Percentiles rank a stretch among this genome's conserved stretches.
phyloP scores from a whole-genome alignment of 2,113 vertebrate species.

The Aix galericulata region DNA sequence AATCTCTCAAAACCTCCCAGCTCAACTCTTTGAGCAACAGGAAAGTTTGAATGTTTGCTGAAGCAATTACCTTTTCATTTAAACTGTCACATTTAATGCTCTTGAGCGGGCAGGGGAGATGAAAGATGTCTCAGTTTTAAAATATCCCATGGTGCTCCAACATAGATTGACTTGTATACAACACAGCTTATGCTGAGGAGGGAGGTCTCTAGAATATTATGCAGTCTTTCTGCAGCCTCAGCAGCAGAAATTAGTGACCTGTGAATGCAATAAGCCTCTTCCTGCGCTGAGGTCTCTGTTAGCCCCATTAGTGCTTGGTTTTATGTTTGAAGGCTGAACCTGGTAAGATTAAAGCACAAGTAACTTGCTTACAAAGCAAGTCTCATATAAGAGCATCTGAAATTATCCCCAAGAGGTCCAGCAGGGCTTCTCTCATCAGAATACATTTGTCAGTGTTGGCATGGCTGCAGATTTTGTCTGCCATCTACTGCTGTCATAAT shows the following conservation, averaged over 20 bases:
- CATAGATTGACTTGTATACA: not conserved
- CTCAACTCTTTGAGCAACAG: accelerated
- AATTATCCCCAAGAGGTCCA: not conserved
- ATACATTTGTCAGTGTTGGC: not conserved
- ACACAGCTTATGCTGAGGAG: not conserved
- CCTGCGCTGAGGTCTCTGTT: not conserved
- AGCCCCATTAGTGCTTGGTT: not conserved
- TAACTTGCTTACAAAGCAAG: conserved; percentile 16
- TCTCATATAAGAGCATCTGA: not conserved
- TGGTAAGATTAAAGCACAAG: not conserved
- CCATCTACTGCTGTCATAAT: not conserved
- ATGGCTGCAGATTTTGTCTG: not conserved
- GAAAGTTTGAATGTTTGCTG: not conserved
- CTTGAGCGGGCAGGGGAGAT: not conserved
- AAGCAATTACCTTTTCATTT: not conserved
- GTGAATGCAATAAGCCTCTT: not conserved
- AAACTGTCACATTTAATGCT: not conserved
- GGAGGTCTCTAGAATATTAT: not conserved
- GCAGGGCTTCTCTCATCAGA: not conserved
- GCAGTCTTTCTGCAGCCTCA: not conserved
- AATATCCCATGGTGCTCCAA: not conserved
- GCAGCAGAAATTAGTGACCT: not conserved
- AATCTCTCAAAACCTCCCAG: not conserved
- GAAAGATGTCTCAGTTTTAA: not conserved
- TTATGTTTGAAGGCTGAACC: not conserved